phyloP scores from a whole-genome alignment of 2,113 vertebrate genomes.

The Aptenodytes forsteri region DNA sequence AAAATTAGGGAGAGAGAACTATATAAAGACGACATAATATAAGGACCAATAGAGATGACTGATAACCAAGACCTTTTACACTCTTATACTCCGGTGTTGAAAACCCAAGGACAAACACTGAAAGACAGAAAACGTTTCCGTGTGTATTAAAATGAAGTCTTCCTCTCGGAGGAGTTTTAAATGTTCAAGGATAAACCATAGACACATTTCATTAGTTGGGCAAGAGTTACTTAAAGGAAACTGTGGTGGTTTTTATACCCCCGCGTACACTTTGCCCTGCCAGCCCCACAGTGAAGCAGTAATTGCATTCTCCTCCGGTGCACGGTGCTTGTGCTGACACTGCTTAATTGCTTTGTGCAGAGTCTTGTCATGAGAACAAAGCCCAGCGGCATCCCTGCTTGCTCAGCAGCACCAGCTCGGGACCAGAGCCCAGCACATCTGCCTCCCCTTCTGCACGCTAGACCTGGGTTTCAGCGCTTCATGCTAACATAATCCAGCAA shows the following conservation, averaged over 20 bases:
- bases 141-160: not conserved
- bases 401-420: conserved; percentile 37
- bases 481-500: not conserved
- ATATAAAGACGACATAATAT: accelerated
- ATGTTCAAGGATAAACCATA: not conserved
- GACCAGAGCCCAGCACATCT: not conserved
- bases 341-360: conserved; percentile 58
- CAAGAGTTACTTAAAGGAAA: not conserved
- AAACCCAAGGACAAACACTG: not conserved
- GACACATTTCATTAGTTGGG: not conserved
- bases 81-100: accelerated
- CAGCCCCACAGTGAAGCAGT: not conserved
- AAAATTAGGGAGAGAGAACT: not conserved
- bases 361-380: conserved; percentile 20
- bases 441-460: not conserved
- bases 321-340: conserved; percentile 12
- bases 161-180: not conserved
- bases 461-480: not conserved
- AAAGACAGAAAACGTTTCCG: not conserved
- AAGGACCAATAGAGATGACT: accelerated
- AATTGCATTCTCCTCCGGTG: not conserved
- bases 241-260: not conserved
- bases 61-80: not conserved
- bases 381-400: conserved; percentile 15
- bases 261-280: not conserved